Conservation (phyloP, 2,113 vertebrate species). For the Aptenodytes forsteri region DNA sequence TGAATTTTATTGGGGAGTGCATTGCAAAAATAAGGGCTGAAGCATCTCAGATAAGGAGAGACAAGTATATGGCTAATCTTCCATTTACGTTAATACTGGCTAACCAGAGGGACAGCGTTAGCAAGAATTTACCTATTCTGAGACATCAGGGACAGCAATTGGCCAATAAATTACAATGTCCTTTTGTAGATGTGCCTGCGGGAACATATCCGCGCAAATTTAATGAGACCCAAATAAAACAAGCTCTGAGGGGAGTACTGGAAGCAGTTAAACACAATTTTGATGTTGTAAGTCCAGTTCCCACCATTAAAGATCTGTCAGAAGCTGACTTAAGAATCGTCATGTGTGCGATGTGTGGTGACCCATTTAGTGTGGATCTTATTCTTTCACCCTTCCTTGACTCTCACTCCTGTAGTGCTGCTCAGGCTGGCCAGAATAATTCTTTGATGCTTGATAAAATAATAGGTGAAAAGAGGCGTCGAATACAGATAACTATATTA, state of each 20-base stretch:
- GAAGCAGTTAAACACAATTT: slow-evolving; percentile 94
- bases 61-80: slow-evolving; percentile 87
- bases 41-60: slow-evolving; percentile 89
- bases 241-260: slow-evolving; percentile 91
- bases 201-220: slow-evolving; percentile 94
- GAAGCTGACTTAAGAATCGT: slow-evolving; percentile 96
- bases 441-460: slow-evolving; percentile 97
- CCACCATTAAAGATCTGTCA: slow-evolving; percentile 93
- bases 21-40: slow-evolving; percentile 93
- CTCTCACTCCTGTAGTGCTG: slow-evolving; percentile 94
- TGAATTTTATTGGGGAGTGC: slow-evolving; percentile 94
- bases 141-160: slow-evolving; percentile 97
- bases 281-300: slow-evolving; percentile 89
- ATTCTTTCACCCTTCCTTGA: slow-evolving; percentile 98
- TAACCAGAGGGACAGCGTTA: slow-evolving; percentile 91
- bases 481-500: slow-evolving; percentile 95
- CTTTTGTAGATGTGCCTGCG: slow-evolving; percentile 93
- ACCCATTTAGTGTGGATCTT: slow-evolving; percentile 97
- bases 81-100: slow-evolving; percentile 96
- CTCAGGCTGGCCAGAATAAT: slow-evolving; percentile 94
- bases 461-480: slow-evolving; percentile 90
- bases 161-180: slow-evolving; percentile 97
- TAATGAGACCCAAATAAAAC: slow-evolving; percentile 95
- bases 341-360: slow-evolving; percentile 99
- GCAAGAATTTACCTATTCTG: slow-evolving; percentile 95